These are phyloP conservation scores for Anthonomus grandis DNA, from an alignment of 1,140 invertebrate genomes.

Conservation along the genomic window DNA sequence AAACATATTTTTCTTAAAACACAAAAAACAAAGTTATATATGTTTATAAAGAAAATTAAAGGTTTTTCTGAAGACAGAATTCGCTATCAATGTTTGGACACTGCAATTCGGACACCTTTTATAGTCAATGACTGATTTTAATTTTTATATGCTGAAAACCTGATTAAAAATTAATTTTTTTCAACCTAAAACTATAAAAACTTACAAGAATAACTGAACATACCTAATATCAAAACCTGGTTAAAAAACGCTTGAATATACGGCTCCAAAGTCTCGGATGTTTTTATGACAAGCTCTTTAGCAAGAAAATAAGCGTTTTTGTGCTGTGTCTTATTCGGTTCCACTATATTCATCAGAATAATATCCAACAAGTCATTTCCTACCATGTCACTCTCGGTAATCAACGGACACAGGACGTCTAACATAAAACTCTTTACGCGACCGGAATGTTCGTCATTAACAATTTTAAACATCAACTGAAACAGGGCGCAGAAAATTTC, in stretches of 20 bases:
- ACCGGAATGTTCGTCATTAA: slow-evolving; percentile 92
- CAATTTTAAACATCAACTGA: slow-evolving; percentile 93
- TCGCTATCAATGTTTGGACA: too few relatives aligned
- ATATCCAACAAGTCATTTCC: slow-evolving; percentile 87
- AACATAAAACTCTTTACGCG: slow-evolving; percentile 97
- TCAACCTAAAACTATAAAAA: too few relatives aligned
- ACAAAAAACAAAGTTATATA: too few relatives aligned
- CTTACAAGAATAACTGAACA: too few relatives aligned
- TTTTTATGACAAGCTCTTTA: slow-evolving; percentile 88
- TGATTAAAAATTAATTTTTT: too few relatives aligned
- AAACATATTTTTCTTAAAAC: too few relatives aligned
- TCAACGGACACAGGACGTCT: slow-evolving; percentile 89
- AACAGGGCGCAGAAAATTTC: slow-evolving; percentile 95
- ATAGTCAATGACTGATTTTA: too few relatives aligned
- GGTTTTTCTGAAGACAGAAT: too few relatives aligned
- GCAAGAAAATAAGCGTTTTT: slow-evolving; percentile 89
- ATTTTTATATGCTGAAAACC: too few relatives aligned
- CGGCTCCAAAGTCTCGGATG: slow-evolving; percentile 86
- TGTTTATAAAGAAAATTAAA: too few relatives aligned
- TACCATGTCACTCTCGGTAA: slow-evolving; percentile 92
- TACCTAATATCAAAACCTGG: slow-evolving; percentile 88
- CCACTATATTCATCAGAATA: slow-evolving; percentile 91
- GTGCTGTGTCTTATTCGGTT: slow-evolving; percentile 88
- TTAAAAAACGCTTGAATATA: slow-evolving; percentile 96
- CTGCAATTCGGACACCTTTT: too few relatives aligned